Evolutionary conservation across 2,888 invertebrate genomes (phyloP).

Genomic region (Rhagium mordax): DNA sequence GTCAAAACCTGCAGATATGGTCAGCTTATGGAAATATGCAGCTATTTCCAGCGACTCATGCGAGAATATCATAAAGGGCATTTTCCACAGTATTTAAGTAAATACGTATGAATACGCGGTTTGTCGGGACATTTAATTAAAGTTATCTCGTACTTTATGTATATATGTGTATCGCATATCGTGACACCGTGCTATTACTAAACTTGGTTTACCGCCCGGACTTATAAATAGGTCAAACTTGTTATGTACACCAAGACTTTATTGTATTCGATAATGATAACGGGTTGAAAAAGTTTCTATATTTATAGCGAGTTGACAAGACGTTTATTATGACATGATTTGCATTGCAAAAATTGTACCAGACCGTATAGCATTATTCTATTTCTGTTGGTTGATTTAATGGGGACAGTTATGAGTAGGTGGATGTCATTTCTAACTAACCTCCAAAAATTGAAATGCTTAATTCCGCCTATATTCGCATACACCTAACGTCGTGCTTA

Average conservation of each 20-base stretch:
- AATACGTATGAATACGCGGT: conserved; percentile 6
- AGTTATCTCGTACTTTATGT: conserved; percentile 31
- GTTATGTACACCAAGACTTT: conserved; percentile 20
- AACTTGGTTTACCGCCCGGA: conserved; percentile 30
- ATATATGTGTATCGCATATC: conserved; percentile 31
- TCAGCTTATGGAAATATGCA: not conserved
- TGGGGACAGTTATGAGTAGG: no score
- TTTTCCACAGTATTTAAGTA: conserved; percentile 3
- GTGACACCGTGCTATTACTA: conserved; percentile 35
- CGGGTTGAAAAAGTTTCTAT: not conserved
- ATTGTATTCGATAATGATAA: conserved; percentile 6
- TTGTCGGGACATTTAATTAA: conserved; percentile 25
- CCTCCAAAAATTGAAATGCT: no score
- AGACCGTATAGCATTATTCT: no score
- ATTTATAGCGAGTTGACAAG: not conserved
- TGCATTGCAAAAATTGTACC: not conserved
- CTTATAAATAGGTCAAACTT: conserved; percentile 30
- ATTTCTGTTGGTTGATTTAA: not conserved
- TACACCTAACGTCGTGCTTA: no score
- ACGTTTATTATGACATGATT: not conserved
- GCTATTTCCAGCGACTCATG: not conserved
- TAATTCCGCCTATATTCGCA: no score
- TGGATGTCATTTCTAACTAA: no score
- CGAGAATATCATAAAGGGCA: not conserved
- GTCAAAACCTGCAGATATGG: no score